phyloP scores from a whole-genome alignment of 2,797 vertebrate species.

The Sebastes taczanowskii region DNA sequence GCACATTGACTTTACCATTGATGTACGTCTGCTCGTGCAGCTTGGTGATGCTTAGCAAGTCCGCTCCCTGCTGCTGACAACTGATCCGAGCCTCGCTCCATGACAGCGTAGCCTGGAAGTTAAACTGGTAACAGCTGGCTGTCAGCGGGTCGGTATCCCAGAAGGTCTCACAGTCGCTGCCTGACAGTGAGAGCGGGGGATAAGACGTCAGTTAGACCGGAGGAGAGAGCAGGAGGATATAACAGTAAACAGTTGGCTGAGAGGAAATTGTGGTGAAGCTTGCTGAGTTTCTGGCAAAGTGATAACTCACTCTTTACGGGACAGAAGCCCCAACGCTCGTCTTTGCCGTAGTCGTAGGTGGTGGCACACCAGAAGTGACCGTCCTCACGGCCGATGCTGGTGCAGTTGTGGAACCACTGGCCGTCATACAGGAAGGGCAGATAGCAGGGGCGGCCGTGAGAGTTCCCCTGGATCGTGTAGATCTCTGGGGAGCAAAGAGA shows the following conservation, averaged over 20 bases:
- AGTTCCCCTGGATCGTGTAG: slow-evolving; percentile 98
- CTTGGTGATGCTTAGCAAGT: slow-evolving; percentile 95
- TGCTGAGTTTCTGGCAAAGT: background rate
- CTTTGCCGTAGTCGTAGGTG: slow-evolving; percentile 92
- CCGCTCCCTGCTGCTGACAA: slow-evolving; percentile 94
- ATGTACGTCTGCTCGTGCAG: slow-evolving; percentile 98
- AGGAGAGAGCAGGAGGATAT: background rate
- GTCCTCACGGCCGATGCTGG: slow-evolving; percentile 91
- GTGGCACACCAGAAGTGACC: slow-evolving; percentile 98
- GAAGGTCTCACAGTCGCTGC: slow-evolving; percentile 92
- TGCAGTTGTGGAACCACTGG: slow-evolving; percentile 96
- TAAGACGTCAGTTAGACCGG: background rate
- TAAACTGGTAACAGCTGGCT: slow-evolving; percentile 98
- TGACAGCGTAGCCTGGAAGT: slow-evolving; percentile 94
- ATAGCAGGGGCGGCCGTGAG: slow-evolving; percentile 93
- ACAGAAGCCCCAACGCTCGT: slow-evolving; percentile 97
- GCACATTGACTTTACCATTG: slow-evolving; percentile 84
- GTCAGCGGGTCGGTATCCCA: slow-evolving; percentile 96
- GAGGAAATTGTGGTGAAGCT: background rate
- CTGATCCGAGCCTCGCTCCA: slow-evolving; percentile 96
- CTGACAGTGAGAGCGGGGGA: slow-evolving; percentile 71
- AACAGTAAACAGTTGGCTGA: background rate
- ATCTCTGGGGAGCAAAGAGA: slow-evolving; percentile 83
- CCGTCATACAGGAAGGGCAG: slow-evolving; percentile 95
- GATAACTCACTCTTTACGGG: slow-evolving; percentile 92